phyloP scores from a whole-genome alignment of 2,888 invertebrate species.

The Holacanthella duospinosa region DNA sequence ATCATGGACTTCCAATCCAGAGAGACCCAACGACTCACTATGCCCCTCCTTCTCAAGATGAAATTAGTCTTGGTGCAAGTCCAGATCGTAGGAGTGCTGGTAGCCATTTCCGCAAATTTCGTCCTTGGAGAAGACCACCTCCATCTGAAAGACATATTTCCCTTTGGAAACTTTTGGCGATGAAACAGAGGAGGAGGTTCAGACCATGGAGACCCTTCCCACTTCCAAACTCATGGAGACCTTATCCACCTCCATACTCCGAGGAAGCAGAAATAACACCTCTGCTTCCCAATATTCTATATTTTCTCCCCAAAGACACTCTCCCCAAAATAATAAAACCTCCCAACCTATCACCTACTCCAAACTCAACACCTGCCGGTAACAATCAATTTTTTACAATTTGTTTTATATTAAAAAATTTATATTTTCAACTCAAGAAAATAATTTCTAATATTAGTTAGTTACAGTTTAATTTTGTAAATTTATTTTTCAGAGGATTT shows the following conservation, averaged over 20 bases:
- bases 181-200: constrained; percentile 21
- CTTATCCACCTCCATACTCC: constrained; percentile 14
- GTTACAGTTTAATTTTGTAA: neutral
- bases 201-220: constrained; percentile 14
- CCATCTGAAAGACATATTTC: constrained; percentile 6
- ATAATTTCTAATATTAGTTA: too few species aligned
- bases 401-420: too few species aligned
- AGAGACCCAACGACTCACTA: constrained; percentile 35
- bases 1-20: constrained; percentile 30
- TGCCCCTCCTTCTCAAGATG: constrained; percentile 33
- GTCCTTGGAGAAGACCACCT: neutral
- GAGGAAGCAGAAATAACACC: constrained; percentile 31
- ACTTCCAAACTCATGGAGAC: too few species aligned
- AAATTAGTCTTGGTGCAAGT: constrained; percentile 24
- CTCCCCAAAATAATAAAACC: neutral
- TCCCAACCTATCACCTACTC: too few species aligned
- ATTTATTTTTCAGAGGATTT: neutral
- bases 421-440: too few species aligned
- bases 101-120: neutral
- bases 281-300: constrained; percentile 31
- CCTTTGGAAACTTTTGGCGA: constrained; percentile 32
- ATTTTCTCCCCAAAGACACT: constrained; percentile 33
- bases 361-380: neutral
- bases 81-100: neutral
- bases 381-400: neutral